Percentiles rank a stretch among this genome's conserved stretches.
Evolutionary conservation across 2,888 invertebrate species (phyloP).

Genomic region (Conomelus anceps): DNA sequence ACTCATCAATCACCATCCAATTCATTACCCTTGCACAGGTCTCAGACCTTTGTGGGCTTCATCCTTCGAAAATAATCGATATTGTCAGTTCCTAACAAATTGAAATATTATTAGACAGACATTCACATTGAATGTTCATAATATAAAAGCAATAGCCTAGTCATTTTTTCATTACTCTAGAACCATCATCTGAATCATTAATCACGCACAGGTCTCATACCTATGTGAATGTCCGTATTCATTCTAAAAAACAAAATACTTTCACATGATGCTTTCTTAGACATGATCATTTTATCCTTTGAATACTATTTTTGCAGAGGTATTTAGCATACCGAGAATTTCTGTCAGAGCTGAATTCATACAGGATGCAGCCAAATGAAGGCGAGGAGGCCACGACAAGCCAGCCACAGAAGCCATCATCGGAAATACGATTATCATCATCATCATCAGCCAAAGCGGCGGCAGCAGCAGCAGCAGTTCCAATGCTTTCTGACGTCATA

Average conservation of each 20-base stretch:
- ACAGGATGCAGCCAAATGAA: background rate
- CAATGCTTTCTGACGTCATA: background rate
- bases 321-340: slow-evolving; percentile 1
- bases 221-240: background rate
- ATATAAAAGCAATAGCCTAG: no score
- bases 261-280: background rate
- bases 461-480: background rate
- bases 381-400: background rate
- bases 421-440: background rate
- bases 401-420: background rate
- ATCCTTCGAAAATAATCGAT: no score
- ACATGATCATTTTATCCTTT: background rate
- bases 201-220: background rate
- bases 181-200: background rate
- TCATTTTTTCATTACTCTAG: no score
- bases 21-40: no score
- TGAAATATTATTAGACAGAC: no score
- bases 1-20: no score
- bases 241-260: background rate
- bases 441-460: background rate
- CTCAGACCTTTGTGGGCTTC: no score
- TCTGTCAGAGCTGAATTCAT: background rate
- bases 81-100: no score
- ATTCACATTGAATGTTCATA: no score
- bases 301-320: background rate